A percentile compares a stretch with the other conserved stretches of the same genome.
phyloP scores from a whole-genome alignment of 2,797 vertebrate species.

The Pipistrellus nathusii region DNA sequence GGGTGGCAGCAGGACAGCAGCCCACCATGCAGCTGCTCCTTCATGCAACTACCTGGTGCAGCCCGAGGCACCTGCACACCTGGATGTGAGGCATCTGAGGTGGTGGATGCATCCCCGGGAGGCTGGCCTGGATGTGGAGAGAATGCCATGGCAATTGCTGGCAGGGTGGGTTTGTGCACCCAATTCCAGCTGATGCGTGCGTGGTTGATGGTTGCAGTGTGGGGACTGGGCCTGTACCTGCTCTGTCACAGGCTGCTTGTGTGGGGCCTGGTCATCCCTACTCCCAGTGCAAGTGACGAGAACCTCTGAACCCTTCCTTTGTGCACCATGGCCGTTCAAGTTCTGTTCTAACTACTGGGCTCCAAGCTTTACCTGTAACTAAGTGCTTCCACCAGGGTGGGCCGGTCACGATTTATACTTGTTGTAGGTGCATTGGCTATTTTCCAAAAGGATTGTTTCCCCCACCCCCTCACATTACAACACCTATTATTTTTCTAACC shows the following conservation, averaged over 20 bases:
- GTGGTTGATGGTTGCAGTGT: neutral
- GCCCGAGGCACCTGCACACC: neutral
- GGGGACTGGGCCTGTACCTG: no score
- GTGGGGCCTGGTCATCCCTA: neutral
- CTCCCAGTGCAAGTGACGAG: neutral
- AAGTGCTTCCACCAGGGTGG: neutral
- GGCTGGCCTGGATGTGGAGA: neutral
- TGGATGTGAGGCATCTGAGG: neutral
- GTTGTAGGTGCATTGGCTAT: neutral
- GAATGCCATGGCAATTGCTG: neutral
- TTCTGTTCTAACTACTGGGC: neutral
- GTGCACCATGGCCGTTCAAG: neutral
- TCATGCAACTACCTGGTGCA: neutral
- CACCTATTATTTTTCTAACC: neutral
- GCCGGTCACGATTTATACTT: neutral
- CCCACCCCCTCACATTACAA: neutral
- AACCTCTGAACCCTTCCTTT: neutral
- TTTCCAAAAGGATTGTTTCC: neutral
- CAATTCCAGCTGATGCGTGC: neutral
- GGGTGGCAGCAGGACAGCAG: no score
- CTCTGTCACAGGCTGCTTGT: neutral
- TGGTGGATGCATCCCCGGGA: neutral
- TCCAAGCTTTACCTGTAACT: neutral
- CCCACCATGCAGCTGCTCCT: neutral
- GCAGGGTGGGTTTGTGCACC: neutral